These are phyloP conservation scores for Prionace glauca DNA, from an alignment of 2,797 vertebrate genomes.

Conservation along the genomic window DNA sequence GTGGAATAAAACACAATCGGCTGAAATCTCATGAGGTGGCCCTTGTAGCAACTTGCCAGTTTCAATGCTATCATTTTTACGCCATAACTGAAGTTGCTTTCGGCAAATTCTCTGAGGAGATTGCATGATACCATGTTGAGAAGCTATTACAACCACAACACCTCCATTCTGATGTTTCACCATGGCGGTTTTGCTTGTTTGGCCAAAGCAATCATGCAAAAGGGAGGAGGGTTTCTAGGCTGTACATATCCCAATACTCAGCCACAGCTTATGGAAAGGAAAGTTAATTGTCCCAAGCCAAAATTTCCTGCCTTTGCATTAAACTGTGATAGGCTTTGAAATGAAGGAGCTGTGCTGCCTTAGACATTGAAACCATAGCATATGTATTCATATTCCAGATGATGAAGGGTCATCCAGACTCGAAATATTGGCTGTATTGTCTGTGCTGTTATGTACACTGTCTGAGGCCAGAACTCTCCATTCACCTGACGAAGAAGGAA, in stretches of 20 bases:
- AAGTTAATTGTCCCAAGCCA: not conserved
- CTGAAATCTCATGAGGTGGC: not conserved
- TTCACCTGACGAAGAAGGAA: no score
- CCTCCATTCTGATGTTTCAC: not conserved
- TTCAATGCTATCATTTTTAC: not conserved
- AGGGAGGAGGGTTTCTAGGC: not conserved
- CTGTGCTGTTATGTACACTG: no score
- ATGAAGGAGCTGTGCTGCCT: not conserved
- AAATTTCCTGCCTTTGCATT: not conserved
- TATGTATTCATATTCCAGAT: no score
- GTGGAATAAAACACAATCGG: not conserved
- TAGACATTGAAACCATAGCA: no score
- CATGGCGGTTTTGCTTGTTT: not conserved
- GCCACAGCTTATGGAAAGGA: not conserved
- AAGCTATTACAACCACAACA: not conserved
- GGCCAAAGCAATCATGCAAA: not conserved
- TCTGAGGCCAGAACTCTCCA: no score
- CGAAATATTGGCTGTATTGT: no score
- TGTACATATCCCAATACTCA: not conserved
- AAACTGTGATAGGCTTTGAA: not conserved
- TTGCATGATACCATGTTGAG: not conserved
- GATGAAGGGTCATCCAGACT: no score
- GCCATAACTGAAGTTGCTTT: not conserved
- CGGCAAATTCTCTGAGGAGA: not conserved
- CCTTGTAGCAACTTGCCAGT: not conserved